These are phyloP conservation scores for Corythornis leucogaster DNA, from an alignment of 2,797 vertebrate species.

Conservation along the genomic window DNA sequence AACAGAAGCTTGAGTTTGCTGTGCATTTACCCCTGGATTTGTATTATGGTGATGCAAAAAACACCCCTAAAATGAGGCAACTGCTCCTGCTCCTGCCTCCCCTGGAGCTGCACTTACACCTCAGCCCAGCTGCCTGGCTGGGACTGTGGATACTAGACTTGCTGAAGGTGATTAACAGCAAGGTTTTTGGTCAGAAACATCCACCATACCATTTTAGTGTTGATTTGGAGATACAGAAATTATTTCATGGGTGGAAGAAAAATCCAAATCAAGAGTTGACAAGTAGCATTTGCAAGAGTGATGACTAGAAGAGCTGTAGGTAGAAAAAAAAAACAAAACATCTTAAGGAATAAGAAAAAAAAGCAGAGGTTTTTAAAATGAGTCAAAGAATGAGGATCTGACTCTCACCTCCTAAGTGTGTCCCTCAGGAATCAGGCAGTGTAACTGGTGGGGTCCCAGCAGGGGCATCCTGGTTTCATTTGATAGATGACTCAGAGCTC, in stretches of 20 bases:
- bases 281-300: background rate
- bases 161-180: background rate
- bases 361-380: background rate
- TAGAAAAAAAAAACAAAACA: background rate
- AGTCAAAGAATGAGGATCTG: background rate
- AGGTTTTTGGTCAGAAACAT: constrained; percentile 4
- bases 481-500: background rate
- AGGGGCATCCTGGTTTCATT: background rate
- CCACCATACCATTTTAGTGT: background rate
- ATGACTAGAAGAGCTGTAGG: background rate
- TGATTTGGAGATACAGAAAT: background rate
- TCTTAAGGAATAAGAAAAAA: background rate
- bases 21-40: background rate
- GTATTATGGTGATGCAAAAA: background rate
- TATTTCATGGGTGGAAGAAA: constrained; percentile 10
- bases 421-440: background rate
- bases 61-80: background rate
- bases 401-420: background rate
- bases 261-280: background rate
- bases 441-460: background rate
- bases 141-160: background rate
- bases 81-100: background rate
- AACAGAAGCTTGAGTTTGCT: background rate
- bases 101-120: background rate
- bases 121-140: background rate